Conservation (phyloP, 2,113 vertebrate species). For the Rhadina sibilatrix region DNA sequence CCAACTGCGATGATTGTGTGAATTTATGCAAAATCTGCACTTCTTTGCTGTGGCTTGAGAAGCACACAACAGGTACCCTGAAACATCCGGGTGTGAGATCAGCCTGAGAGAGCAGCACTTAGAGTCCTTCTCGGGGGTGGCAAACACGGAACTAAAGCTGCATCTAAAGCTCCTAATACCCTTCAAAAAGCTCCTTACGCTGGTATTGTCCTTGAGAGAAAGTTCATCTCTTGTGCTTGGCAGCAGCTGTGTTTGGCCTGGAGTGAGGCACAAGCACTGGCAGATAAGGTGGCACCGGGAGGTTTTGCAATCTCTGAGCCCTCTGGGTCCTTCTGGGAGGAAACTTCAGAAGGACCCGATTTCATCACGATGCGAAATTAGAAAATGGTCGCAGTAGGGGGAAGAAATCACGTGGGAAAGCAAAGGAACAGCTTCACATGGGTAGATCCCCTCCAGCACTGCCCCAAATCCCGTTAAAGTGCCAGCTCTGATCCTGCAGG, state of each 20-base stretch:
- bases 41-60: not conserved
- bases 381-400: not conserved
- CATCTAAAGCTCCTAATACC: not conserved
- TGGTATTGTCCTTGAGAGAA: not conserved
- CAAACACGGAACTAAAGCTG: not conserved
- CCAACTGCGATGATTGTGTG: not conserved
- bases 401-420: not conserved
- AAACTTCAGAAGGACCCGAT: not conserved
- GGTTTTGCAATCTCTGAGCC: conserved; percentile 4
- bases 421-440: fast-evolving
- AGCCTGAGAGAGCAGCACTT: not conserved
- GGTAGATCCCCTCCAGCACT: not conserved
- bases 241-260: conserved; percentile 4
- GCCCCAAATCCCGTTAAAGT: fast-evolving
- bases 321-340: not conserved
- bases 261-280: not conserved
- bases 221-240: not conserved
- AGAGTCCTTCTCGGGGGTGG: not conserved
- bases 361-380: fast-evolving
- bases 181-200: not conserved
- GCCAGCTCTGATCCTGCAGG: not conserved
- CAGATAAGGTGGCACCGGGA: not conserved
- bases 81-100: not conserved
- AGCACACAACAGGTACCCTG: not conserved
- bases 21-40: not conserved